A percentile compares a stretch with the other conserved stretches of the same genome.
These are phyloP conservation scores for Agrochola lychnidis DNA, from an alignment of 2,888 invertebrate genomes.

Conservation along the genomic window DNA sequence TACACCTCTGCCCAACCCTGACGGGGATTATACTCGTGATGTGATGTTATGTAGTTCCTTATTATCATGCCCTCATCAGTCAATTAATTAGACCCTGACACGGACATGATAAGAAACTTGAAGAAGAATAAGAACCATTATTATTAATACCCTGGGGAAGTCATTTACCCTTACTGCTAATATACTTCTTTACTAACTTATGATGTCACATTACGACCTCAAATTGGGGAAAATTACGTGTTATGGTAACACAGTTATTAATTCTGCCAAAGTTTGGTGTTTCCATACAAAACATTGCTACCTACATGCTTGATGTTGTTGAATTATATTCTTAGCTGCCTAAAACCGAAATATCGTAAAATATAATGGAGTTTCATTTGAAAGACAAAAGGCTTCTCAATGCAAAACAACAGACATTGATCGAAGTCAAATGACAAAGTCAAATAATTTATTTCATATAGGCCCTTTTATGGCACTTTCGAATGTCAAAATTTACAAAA, in stretches of 20 bases:
- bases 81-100: conserved; percentile 38
- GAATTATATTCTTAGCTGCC: not conserved
- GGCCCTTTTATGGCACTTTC: too few species aligned
- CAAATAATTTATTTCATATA: too few species aligned
- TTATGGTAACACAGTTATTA: conserved; percentile 21
- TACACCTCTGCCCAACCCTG: too few species aligned
- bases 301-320: not conserved
- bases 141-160: conserved; percentile 28
- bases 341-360: not conserved
- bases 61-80: conserved; percentile 13
- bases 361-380: not conserved
- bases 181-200: conserved; percentile 42
- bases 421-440: too few species aligned
- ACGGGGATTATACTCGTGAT: too few species aligned
- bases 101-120: conserved; percentile 36
- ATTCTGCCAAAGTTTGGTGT: conserved; percentile 16
- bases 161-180: conserved; percentile 29
- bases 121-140: conserved; percentile 22
- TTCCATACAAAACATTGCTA: not conserved
- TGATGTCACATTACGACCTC: conserved; percentile 22
- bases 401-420: not conserved
- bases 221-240: conserved; percentile 30
- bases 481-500: too few species aligned
- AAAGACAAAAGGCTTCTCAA: not conserved
- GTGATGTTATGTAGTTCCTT: not conserved